These are phyloP conservation scores for Drosophila ustulata DNA, from an alignment of 2,888 invertebrate genomes.

Conservation along the genomic window DNA sequence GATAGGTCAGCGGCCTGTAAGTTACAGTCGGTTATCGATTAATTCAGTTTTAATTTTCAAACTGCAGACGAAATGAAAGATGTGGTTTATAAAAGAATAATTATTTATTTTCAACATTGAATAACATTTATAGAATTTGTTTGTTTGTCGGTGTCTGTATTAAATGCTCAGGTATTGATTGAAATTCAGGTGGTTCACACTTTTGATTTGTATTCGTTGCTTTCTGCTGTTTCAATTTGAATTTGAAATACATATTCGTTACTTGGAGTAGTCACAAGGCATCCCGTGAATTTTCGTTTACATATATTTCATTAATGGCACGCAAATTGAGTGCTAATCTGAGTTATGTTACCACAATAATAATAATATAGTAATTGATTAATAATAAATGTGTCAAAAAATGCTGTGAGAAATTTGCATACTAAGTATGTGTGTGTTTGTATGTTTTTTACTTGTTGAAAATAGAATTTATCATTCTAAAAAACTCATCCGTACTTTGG, in stretches of 20 bases:
- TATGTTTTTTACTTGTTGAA: slow-evolving; percentile 60
- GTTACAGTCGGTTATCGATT: background rate
- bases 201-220: slow-evolving; percentile 38
- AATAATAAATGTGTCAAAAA: slow-evolving; percentile 44
- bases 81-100: slow-evolving; percentile 65
- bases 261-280: slow-evolving; percentile 48
- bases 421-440: background rate
- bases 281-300: slow-evolving; percentile 25
- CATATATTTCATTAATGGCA: slow-evolving; percentile 59
- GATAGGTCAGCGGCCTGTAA: background rate
- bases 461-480: slow-evolving; percentile 71
- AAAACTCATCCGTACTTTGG: slow-evolving; percentile 55
- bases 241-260: slow-evolving; percentile 22
- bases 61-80: background rate
- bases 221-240: slow-evolving; percentile 36
- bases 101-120: slow-evolving; percentile 81
- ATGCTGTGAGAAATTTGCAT: slow-evolving; percentile 32
- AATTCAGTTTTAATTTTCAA: background rate
- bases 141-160: slow-evolving; percentile 47
- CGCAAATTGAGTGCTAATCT: slow-evolving; percentile 54
- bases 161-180: slow-evolving; percentile 71
- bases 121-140: slow-evolving; percentile 63
- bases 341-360: slow-evolving; percentile 17
- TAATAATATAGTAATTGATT: slow-evolving; percentile 21
- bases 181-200: slow-evolving; percentile 73